Conservation (phyloP, 2,888 invertebrate species). For the Argyresthia albistria region DNA sequence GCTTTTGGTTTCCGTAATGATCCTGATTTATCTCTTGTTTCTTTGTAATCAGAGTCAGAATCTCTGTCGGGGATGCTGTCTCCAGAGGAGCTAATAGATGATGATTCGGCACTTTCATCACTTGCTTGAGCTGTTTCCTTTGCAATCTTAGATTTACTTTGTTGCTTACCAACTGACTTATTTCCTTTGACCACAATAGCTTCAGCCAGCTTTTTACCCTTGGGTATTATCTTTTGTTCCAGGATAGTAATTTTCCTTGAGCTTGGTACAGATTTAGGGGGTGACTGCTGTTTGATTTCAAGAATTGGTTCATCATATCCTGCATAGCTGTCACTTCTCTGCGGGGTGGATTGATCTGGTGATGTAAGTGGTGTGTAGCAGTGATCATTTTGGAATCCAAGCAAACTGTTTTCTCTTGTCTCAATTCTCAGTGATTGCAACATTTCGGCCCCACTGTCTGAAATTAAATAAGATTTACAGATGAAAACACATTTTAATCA, state of each 20-base stretch:
- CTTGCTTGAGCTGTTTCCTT: constrained; percentile 40
- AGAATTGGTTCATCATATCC: constrained; percentile 56
- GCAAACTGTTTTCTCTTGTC: constrained; percentile 66
- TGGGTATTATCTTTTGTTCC: constrained; percentile 63
- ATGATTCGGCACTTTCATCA: constrained; percentile 65
- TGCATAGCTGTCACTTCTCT: constrained; percentile 36
- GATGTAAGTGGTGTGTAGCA: constrained; percentile 84
- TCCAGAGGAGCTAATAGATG: constrained; percentile 58
- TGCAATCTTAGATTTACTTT: constrained; percentile 41
- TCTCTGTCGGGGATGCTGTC: constrained; percentile 74
- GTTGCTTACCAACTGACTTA: constrained; percentile 49
- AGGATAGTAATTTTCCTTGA: constrained; percentile 64
- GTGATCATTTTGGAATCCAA: constrained; percentile 83
- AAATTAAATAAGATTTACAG: constrained; percentile 1
- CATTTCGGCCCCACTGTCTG: constrained; percentile 67
- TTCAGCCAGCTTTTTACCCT: constrained; percentile 56
- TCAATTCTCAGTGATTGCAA: constrained; percentile 61
- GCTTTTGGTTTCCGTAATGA: constrained; percentile 39
- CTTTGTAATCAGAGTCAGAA: constrained; percentile 75
- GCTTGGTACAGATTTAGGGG: constrained; percentile 51
- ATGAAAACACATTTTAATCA: not conserved
- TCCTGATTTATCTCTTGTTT: constrained; percentile 43
- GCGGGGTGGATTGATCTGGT: constrained; percentile 65
- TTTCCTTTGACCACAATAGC: constrained; percentile 48
- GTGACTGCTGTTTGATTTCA: constrained; percentile 55